Base-by-base conservation (phyloP, 2,888 invertebrate species). In the Drosophila pegasa region DNA sequence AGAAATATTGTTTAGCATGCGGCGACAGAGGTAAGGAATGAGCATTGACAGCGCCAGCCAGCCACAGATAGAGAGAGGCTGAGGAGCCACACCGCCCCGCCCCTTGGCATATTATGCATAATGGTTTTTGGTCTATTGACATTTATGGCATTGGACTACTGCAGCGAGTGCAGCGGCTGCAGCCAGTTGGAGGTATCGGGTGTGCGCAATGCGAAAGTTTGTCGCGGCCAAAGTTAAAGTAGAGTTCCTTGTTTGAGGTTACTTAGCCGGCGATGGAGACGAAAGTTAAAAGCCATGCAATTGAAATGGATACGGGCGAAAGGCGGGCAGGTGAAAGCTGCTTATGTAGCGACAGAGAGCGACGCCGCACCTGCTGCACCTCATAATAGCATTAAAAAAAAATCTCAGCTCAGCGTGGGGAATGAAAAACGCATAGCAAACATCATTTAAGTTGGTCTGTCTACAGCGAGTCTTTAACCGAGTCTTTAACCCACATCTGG, bases 121-220 rank as follows among this genome's bases (percentile, higher is more conserved):
- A 84, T 84, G 80, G 71, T 76, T 82, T 79, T 82, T 76, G 78
- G 80, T 84, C 87, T 85, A 85, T 87, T 85, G 85, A 82, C 85
- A 85, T 87, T 85, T 84, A 87, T 87, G 80, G 80, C 80, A 77
- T 72, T 72, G 70, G 60, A 70, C 74, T 66, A 61, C 66, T 47
- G 45, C 22, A 45, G 60, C 59, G 58, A n/a, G 55, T 54, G 41
- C 47, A 9, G 1, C 22, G 14, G 43, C 41, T 20, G 51, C 38
- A 20, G 41, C 41, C 33, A 62, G 54, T 59, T 56, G 40, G n/a
- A n/a, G n/a, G 38, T 35, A 56, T 56, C 12, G 29, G 56, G 41
- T 50, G 38, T 29, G 5, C 37, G 37, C 51, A 52, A n/a, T 35
- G 45, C 65, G 43, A 62, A 77, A 80, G 75, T 80, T 80, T 81